A percentile compares a stretch with the other conserved stretches of the same genome.
Evolutionary conservation across 35 echinoderm and acorn worm genomes (phyloP).

Genomic region (Heliocidaris tuberculata): DNA sequence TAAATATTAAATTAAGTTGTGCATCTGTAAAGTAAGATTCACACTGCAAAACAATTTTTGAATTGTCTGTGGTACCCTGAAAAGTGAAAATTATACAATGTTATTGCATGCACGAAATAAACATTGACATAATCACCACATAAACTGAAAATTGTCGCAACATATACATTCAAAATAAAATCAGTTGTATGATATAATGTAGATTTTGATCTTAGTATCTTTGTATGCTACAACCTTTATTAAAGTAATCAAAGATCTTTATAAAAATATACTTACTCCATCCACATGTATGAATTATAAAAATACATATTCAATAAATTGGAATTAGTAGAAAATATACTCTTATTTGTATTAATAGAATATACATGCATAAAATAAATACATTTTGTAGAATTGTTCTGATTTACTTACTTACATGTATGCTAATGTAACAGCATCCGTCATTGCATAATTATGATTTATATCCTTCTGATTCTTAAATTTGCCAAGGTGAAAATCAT

Average conservation of each 20-base stretch:
- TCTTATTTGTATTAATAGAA: background rate
- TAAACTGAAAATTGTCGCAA: background rate
- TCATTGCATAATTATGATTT: background rate
- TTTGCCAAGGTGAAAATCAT: background rate
- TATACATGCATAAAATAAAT: background rate
- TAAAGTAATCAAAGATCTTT: background rate
- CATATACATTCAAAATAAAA: background rate
- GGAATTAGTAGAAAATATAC: background rate
- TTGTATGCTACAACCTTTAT: background rate
- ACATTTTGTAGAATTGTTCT: background rate
- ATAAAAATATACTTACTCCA: background rate
- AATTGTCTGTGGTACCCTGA: too few species aligned
- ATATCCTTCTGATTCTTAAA: background rate
- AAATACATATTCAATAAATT: background rate
- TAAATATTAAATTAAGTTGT: too few species aligned
- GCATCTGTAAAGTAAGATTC: too few species aligned
- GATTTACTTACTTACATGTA: background rate
- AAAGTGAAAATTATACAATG: background rate
- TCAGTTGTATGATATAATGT: background rate
- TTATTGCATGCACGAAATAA: background rate
- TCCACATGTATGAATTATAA: background rate
- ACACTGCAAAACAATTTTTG: too few species aligned
- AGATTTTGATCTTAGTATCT: background rate
- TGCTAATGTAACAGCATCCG: too few species aligned
- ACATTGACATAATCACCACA: background rate